These are phyloP conservation scores for Augochlora pura DNA, from an alignment of 1,140 invertebrate species.

Conservation along the genomic window DNA sequence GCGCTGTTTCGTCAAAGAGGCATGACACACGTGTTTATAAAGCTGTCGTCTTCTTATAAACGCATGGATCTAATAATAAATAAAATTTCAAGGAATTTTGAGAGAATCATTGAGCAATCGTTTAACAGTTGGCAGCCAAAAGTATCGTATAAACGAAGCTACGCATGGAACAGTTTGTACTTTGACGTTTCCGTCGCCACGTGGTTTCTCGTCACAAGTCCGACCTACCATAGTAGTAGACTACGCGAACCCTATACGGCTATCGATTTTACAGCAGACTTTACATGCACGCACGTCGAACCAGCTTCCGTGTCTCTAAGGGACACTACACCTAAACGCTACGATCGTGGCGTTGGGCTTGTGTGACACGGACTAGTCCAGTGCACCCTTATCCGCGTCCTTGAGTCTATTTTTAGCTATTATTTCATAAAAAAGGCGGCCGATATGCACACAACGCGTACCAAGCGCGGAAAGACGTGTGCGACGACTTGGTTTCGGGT, in stretches of 20 bases:
- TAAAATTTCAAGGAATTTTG: too few species aligned
- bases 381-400: slow-evolving; percentile 65
- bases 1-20: slow-evolving; percentile 17
- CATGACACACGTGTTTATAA: slow-evolving; percentile 31
- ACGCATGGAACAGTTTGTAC: background rate
- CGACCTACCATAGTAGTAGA: slow-evolving; percentile 29
- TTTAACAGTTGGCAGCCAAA: background rate
- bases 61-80: too few species aligned
- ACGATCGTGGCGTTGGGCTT: slow-evolving; percentile 24
- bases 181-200: slow-evolving; percentile 55
- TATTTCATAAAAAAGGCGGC: slow-evolving; percentile 54
- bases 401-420: slow-evolving; percentile 73
- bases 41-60: slow-evolving; percentile 13
- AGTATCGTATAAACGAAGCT: background rate
- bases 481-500: background rate
- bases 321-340: background rate
- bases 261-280: slow-evolving; percentile 63
- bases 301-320: background rate
- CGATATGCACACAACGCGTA: slow-evolving; percentile 42
- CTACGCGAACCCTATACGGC: slow-evolving; percentile 34
- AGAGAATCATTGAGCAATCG: background rate
- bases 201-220: slow-evolving; percentile 37
- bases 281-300: slow-evolving; percentile 31
- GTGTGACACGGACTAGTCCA: slow-evolving; percentile 58
- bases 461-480: slow-evolving; percentile 27